These are phyloP conservation scores for Alauda arvensis DNA, from an alignment of 2,797 vertebrate species.

Conservation along the genomic window DNA sequence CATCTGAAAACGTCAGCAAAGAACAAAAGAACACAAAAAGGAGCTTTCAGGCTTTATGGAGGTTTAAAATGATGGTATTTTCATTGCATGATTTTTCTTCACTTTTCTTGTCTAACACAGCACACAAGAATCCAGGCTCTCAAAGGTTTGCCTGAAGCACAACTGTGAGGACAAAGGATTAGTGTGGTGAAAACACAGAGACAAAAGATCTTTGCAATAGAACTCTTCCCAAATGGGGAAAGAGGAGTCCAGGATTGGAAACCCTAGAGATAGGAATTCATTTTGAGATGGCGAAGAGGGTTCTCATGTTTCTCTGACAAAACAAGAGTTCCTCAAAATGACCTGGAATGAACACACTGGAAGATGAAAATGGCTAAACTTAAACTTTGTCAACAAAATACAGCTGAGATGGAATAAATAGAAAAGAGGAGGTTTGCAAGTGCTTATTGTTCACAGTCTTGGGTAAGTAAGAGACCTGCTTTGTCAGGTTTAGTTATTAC, in stretches of 20 bases:
- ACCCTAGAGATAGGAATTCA: rapidly evolving
- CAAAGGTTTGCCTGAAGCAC: background rate
- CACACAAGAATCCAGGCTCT: background rate
- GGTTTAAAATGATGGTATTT: background rate
- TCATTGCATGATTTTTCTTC: background rate
- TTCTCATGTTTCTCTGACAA: rapidly evolving
- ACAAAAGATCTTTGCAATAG: background rate
- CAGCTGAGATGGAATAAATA: background rate
- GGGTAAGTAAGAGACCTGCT: background rate
- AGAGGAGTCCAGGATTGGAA: background rate
- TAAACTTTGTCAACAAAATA: background rate
- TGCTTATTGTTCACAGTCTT: background rate
- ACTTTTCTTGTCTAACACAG: background rate
- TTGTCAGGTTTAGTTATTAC: background rate
- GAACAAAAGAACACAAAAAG: background rate
- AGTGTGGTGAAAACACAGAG: background rate
- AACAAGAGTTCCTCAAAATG: background rate
- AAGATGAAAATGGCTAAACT: background rate
- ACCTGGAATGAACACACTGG: background rate
- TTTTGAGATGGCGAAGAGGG: background rate
- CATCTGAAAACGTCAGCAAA: background rate
- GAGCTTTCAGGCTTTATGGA: background rate
- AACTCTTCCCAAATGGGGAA: background rate
- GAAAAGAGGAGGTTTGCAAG: background rate
- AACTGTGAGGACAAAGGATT: background rate